A percentile compares a stretch with the other conserved stretches of the same genome.
These are phyloP conservation scores for Salvelinus namaycush DNA, from an alignment of 2,113 vertebrate species.

Conservation along the genomic window DNA sequence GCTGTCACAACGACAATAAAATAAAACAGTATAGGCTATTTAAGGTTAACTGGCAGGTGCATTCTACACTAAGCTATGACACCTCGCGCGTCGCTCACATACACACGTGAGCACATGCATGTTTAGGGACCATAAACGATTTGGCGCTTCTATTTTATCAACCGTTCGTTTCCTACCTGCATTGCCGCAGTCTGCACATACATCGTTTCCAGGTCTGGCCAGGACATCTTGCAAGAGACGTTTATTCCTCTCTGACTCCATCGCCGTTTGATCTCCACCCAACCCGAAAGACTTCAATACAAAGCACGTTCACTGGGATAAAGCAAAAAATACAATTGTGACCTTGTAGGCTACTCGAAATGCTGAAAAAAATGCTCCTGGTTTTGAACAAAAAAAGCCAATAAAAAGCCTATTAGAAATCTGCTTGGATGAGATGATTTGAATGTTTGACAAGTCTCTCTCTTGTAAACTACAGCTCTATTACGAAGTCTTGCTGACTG, in stretches of 20 bases:
- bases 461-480: constrained; percentile 34
- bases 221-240: constrained; percentile 66
- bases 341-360: too few species aligned
- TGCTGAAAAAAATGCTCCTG: too few species aligned
- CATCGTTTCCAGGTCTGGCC: constrained; percentile 59
- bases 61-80: not conserved
- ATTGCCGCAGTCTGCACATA: constrained; percentile 72
- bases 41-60: not conserved
- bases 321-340: not conserved
- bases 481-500: constrained; percentile 42
- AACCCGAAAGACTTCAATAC: constrained; percentile 11
- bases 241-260: constrained; percentile 64
- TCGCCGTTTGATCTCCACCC: constrained; percentile 44
- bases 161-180: constrained; percentile 53
- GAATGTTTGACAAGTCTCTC: constrained; percentile 3
- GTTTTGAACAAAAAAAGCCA: not conserved
- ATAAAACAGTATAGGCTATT: too few species aligned
- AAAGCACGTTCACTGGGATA: not conserved
- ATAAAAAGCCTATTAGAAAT: not conserved
- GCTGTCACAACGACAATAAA: too few species aligned
- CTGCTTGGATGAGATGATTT: not conserved
- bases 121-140: not conserved
- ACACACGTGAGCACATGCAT: not conserved
- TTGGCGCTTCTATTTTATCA: not conserved
- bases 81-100: not conserved